Evolutionary conservation across 2,113 vertebrate genomes (phyloP), one percentile per base, ranked within the genome.

Genomic region (Spheniscus mendiculus): DNA sequence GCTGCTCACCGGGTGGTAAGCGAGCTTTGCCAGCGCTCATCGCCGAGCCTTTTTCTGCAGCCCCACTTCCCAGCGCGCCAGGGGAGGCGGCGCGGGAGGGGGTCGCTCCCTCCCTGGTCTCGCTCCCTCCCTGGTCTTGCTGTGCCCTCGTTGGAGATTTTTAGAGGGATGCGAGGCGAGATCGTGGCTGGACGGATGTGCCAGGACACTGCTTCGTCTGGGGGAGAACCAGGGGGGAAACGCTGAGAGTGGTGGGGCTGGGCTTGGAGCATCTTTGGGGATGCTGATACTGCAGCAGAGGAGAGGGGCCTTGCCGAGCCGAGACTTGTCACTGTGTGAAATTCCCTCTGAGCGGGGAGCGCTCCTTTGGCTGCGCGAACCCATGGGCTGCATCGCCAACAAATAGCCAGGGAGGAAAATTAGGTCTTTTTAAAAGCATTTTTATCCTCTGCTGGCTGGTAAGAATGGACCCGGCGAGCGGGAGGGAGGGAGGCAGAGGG

Each of bases 1-100:
- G 90, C 91, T 59, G 87, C 93, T 90, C 86, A 3, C 95, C 58
- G 71, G 90, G 93, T 32, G 95, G 91, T 38, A 9, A 30, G 63
- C 3, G 58, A 88, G 89, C 91, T 66, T 30, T 91, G 94, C 91
- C 93, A 95, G 93, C 86, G 16, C 93, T 97, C 87, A 27, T 59
- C 42, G 73, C 36, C 4, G 17, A 91, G 96, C 89, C 73, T 74
- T 23, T 56, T 80, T 82, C 78, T 15, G 5, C 83, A 81, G 42
- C 85, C 67, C 79, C 2, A 32, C 66, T 88, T 14, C 76, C 80
- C 72, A 2, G 47, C 21, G 5, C 7, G 38, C 59, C 8, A 0
- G 70, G 73, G 40, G 32, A 61, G 81, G 44, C 16, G 1, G 40
- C 17, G 3, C 8, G 2, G 94, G 71, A 88, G 87, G 90, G 40